Percentiles rank a stretch among this genome's conserved stretches.
Evolutionary conservation across 1,140 invertebrate species (phyloP).

Genomic region (Heliconius hermathena): DNA sequence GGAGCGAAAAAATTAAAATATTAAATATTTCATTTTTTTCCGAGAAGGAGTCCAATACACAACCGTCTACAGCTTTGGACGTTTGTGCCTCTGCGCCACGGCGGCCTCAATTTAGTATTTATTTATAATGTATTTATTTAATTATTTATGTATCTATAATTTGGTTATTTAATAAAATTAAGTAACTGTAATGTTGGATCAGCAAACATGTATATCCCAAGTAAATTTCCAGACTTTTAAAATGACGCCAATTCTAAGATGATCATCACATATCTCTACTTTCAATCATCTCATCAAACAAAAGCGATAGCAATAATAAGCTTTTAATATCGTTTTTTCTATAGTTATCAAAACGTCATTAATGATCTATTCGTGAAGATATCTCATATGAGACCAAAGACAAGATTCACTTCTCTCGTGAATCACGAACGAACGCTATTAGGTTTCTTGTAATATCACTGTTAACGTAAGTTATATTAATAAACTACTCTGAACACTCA

Average conservation of each 20-base stretch:
- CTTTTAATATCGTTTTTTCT: not conserved
- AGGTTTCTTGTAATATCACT: slow-evolving; percentile 11
- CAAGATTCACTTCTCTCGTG: slow-evolving; percentile 5
- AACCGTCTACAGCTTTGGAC: not conserved
- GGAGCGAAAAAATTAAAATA: too few relatives aligned
- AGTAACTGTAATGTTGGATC: too few relatives aligned
- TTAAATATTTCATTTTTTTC: not conserved
- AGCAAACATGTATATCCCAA: too few relatives aligned
- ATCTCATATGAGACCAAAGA: not conserved
- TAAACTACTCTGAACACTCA: not conserved
- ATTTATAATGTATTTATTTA: too few relatives aligned
- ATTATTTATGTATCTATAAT: too few relatives aligned
- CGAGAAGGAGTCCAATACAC: not conserved
- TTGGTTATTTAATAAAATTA: too few relatives aligned
- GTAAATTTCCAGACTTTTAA: too few relatives aligned
- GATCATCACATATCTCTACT: not conserved
- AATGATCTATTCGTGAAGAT: slow-evolving; percentile 6
- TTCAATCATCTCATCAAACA: not conserved
- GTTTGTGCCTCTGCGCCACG: too few relatives aligned
- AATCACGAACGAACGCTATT: slow-evolving; percentile 15
- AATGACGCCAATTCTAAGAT: too few relatives aligned
- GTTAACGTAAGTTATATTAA: slow-evolving; percentile 11
- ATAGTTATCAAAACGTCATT: not conserved
- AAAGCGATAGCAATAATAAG: not conserved
- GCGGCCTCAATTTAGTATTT: too few relatives aligned